These are phyloP conservation scores for Campoplex capitator DNA, from an alignment of 2,888 invertebrate genomes.

Conservation along the genomic window DNA sequence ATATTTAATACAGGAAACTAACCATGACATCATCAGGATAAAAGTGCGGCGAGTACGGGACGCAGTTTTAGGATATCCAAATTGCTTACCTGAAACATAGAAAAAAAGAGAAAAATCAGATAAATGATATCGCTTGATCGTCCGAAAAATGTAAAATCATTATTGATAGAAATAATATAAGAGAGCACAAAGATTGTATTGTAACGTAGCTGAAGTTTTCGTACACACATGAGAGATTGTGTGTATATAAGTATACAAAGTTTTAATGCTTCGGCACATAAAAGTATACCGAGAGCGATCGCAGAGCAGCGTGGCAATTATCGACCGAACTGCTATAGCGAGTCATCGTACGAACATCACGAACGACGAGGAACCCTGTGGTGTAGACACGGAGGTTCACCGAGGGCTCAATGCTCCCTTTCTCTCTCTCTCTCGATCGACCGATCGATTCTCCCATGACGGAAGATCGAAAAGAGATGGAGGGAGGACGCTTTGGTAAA, in stretches of 20 bases:
- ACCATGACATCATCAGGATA: background rate
- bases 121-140: conserved; percentile 44
- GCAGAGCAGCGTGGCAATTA: conserved; percentile 63
- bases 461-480: conserved; percentile 44
- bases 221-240: background rate
- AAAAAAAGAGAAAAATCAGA: conserved; percentile 62
- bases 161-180: conserved; percentile 4
- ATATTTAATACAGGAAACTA: background rate
- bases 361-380: conserved; percentile 50
- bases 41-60: background rate
- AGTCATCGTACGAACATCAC: conserved; percentile 66
- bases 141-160: conserved; percentile 10
- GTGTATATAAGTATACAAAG: conserved; percentile 11
- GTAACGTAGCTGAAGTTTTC: background rate
- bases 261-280: conserved; percentile 34
- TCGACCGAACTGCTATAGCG: conserved; percentile 60
- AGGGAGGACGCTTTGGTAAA: conserved; percentile 37
- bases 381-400: conserved; percentile 33
- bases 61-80: conserved; percentile 28
- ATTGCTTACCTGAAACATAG: conserved; percentile 80
- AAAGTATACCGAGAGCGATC: conserved; percentile 62
- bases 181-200: background rate
- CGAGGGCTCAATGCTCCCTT: conserved; percentile 39
- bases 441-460: conserved; percentile 22
- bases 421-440: conserved; percentile 15